phyloP scores from a whole-genome alignment of 2,113 vertebrate genomes.

The Otis tarda region DNA sequence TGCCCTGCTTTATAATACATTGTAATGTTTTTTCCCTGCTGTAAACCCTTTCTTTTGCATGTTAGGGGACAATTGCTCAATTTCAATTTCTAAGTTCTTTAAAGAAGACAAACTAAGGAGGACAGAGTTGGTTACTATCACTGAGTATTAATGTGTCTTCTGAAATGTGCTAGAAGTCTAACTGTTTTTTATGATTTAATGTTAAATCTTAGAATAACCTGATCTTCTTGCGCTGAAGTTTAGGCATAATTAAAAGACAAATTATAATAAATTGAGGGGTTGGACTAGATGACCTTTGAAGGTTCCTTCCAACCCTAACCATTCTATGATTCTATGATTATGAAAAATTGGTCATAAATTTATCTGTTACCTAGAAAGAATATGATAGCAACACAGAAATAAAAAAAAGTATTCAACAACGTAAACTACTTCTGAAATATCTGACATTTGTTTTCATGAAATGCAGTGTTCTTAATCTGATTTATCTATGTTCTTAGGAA shows the following conservation, averaged over 20 bases:
- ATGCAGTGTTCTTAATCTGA: background rate
- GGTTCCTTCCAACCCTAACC: too few species aligned
- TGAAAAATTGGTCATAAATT: background rate
- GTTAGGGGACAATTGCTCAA: background rate
- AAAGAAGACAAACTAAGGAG: background rate
- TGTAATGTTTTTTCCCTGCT: background rate
- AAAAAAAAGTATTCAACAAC: background rate
- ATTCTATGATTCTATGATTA: background rate
- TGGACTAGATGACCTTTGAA: too few species aligned
- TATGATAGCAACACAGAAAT: background rate
- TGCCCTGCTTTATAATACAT: background rate
- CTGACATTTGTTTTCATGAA: background rate
- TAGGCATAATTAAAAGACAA: background rate
- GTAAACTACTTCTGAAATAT: background rate
- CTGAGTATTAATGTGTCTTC: background rate
- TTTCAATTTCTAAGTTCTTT: background rate
- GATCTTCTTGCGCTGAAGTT: background rate
- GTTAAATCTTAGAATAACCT: background rate
- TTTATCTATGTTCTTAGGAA: background rate
- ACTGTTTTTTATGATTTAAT: background rate
- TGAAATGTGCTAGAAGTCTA: background rate
- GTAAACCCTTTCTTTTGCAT: background rate
- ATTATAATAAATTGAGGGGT: background rate
- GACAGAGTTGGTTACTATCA: background rate
- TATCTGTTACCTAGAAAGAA: background rate